phyloP scores from a whole-genome alignment of 2,113 vertebrate genomes.

The Zosterops japonicus region DNA sequence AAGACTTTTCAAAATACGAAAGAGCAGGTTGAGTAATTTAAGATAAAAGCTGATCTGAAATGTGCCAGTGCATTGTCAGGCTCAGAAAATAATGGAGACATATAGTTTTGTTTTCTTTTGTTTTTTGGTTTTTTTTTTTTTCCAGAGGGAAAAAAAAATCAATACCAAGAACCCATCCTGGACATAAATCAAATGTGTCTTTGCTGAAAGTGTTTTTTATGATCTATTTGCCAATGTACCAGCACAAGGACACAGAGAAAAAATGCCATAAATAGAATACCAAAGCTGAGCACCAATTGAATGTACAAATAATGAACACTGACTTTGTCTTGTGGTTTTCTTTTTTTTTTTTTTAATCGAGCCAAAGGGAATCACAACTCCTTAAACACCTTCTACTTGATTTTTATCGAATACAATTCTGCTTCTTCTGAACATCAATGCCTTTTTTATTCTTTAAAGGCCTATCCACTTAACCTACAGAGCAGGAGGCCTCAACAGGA shows the following conservation, averaged over 20 bases:
- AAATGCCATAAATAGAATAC: constrained; percentile 57
- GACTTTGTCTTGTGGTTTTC: neutral
- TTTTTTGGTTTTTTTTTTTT: neutral
- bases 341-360: neutral
- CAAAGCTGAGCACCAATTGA: constrained; percentile 25
- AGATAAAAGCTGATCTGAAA: constrained; percentile 62
- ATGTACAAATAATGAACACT: constrained; percentile 24
- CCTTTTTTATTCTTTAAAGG: constrained; percentile 31
- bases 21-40: constrained; percentile 41
- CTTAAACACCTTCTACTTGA: constrained; percentile 31
- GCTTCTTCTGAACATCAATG: constrained; percentile 29
- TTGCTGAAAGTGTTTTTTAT: constrained; percentile 72
- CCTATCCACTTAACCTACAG: constrained; percentile 14
- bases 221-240: constrained; percentile 70
- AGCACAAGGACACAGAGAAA: constrained; percentile 52
- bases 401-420: constrained; percentile 30
- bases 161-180: constrained; percentile 70
- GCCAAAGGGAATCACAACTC: neutral
- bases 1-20: constrained; percentile 25
- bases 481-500: neutral
- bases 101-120: constrained; percentile 61
- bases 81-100: constrained; percentile 70
- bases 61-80: constrained; percentile 50
- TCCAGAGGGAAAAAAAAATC: constrained; percentile 67
- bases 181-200: constrained; percentile 76